A percentile compares a stretch with the other conserved stretches of the same genome.
These are phyloP conservation scores for Tenthredo scrophulariae DNA, from an alignment of 2,888 invertebrate species.

Conservation along the genomic window DNA sequence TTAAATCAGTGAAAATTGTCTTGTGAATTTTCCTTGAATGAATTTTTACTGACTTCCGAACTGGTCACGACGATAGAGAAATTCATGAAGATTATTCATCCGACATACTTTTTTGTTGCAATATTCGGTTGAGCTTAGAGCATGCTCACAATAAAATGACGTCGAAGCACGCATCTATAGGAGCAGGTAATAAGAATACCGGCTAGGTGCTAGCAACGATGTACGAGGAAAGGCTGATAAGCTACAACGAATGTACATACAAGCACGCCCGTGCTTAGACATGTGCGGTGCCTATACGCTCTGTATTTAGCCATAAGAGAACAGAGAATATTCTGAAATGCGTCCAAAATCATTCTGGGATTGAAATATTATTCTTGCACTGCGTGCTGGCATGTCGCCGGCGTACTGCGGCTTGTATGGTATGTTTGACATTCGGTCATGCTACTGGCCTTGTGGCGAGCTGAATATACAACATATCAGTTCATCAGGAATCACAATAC, in stretches of 20 bases:
- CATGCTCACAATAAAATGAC: background rate
- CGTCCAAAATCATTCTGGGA: background rate
- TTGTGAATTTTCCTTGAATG: background rate
- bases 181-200: no score
- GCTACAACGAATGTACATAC: no score
- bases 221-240: no score
- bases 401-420: background rate
- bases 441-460: background rate
- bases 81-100: conserved; percentile 13
- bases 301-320: background rate
- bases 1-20: background rate
- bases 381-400: no score
- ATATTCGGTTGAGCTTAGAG: background rate
- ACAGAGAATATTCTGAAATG: background rate
- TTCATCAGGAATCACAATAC: background rate
- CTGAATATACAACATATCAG: background rate
- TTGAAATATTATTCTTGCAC: background rate
- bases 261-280: no score
- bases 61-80: conserved; percentile 14
- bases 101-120: background rate
- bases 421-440: background rate
- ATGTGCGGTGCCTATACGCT: no score
- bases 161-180: no score
- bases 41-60: background rate
- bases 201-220: no score